Evolutionary conservation across 2,888 invertebrate species (phyloP), one percentile per base, ranked within the genome.

Genomic region (Sinotaia quadrata): DNA sequence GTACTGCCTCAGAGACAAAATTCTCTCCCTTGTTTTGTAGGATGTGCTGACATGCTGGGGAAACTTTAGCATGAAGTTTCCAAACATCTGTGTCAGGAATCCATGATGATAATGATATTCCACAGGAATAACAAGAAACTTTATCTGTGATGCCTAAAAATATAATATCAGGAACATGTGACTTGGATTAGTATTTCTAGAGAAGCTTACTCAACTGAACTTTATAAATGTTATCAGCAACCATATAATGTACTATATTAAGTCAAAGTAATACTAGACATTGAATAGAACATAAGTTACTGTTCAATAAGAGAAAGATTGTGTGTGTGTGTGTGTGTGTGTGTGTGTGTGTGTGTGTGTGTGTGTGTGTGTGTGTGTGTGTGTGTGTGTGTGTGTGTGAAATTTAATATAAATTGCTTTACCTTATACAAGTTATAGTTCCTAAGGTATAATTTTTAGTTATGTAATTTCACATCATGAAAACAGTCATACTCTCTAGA

Each of bases 61-160:
- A 54, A 10, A 18, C 54, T 8, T 24, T 54, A 18, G 54, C 54
- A 54, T 54, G 54, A 24, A 29, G 54, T 29, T n/a, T 24, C 54
- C 54, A 54, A 15, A 54, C 54, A 27, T 54, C 54, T 24, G 27
- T 31, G 29, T 10, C 27, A 8, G 27, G 5, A 29, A 5, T 7
- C 54, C 54, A 54, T 24, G 18, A 24, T 10, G 24, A 27, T 18
- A 54, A 29, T 24, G 54, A n/a, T 21, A 54, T 31, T 29, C 54
- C 54, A 54, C 54, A 54, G 54, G 27, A n/a, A 29, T 29, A 54
- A 29, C 54, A 54, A 29, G 27, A 29, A 24, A 54, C 54, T 18
- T 54, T 54, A 27, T 54, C 54, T 27, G 27, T 8, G 27, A 24
- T 29, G 10, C 31, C 54, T 54, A 31, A 5, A 54, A 54, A 21